These are phyloP conservation scores for Bradypodion pumilum DNA, from an alignment of 2,797 vertebrate genomes.

Conservation along the genomic window DNA sequence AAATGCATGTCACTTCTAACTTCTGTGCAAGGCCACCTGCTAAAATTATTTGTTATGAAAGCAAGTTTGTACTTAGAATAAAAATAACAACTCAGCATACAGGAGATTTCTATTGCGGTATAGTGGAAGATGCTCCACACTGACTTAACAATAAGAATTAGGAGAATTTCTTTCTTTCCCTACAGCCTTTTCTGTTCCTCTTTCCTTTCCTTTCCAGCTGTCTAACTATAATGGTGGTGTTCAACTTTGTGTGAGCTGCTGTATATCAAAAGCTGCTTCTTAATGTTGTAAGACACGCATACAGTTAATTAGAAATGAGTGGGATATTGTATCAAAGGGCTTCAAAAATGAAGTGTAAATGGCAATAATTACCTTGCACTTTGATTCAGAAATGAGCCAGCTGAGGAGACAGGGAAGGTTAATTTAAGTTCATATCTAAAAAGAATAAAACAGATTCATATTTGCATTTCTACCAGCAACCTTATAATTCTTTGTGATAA, in stretches of 20 bases:
- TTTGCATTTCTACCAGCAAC: neutral
- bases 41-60: neutral
- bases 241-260: slow-evolving; percentile 60
- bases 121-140: slow-evolving; percentile 9
- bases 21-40: neutral
- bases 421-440: slow-evolving; percentile 67
- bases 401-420: slow-evolving; percentile 69
- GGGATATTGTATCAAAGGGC: slow-evolving; percentile 88
- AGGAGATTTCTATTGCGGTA: neutral
- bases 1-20: neutral
- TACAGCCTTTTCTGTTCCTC: slow-evolving; percentile 48
- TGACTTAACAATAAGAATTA: neutral
- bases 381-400: slow-evolving; percentile 67
- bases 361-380: slow-evolving; percentile 83
- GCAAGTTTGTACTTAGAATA: neutral
- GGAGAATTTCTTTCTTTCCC: slow-evolving; percentile 12
- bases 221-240: slow-evolving; percentile 58
- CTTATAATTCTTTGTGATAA: neutral
- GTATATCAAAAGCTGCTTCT: slow-evolving; percentile 60
- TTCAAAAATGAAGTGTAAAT: slow-evolving; percentile 84
- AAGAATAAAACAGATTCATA: slow-evolving; percentile 28
- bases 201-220: slow-evolving; percentile 28
- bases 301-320: slow-evolving; percentile 83
- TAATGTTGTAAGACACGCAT: slow-evolving; percentile 77
- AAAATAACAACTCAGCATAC: neutral